Conservation (phyloP, 2,888 invertebrate genomes). For the Boloria selene region DNA sequence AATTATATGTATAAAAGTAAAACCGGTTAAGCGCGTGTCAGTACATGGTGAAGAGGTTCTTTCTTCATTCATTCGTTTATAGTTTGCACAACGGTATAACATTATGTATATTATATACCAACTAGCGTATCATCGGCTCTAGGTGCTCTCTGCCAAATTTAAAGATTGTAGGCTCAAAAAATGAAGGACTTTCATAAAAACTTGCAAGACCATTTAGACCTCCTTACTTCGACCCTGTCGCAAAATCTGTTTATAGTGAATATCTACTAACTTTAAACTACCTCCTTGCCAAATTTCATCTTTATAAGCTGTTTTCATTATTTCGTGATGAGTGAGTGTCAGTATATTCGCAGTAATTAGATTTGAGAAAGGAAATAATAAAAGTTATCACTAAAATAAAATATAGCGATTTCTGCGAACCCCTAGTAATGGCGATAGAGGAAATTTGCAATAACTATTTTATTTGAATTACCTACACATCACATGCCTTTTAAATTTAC, state of each 20-base stretch:
- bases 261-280: too few species aligned
- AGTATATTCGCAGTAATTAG: conserved; percentile 1
- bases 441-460: conserved; percentile 1
- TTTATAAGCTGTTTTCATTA: too few species aligned
- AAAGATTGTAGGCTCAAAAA: too few species aligned
- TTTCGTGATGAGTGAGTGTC: neutral
- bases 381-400: conserved; percentile 6
- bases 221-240: too few species aligned
- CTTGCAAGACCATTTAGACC: too few species aligned
- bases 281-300: too few species aligned
- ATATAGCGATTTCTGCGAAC: conserved; percentile 4
- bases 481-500: conserved; percentile 5
- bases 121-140: too few species aligned
- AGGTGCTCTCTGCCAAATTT: too few species aligned
- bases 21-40: conserved; percentile 27
- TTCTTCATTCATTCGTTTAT: conserved; percentile 9
- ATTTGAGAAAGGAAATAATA: neutral
- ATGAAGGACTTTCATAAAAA: too few species aligned
- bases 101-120: too few species aligned
- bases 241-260: too few species aligned
- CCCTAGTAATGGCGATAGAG: neutral
- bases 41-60: conserved; percentile 18
- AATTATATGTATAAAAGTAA: conserved; percentile 25
- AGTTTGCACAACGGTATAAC: neutral
- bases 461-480: neutral